phyloP scores from a whole-genome alignment of 2,888 invertebrate species.

The Drosophila quinaria region DNA sequence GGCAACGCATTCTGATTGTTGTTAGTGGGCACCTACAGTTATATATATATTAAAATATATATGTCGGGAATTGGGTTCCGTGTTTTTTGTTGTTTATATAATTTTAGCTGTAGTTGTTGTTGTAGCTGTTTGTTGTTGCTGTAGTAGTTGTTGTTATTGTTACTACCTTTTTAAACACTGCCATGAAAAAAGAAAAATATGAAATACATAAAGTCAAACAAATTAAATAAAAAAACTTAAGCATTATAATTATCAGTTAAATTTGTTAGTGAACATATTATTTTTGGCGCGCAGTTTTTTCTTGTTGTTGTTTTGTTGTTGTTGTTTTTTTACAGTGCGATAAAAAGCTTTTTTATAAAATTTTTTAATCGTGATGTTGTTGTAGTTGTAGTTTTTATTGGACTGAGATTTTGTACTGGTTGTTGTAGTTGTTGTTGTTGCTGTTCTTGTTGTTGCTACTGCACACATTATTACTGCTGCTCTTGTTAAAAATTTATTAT shows the following conservation, averaged over 20 bases:
- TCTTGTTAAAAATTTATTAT: slow-evolving; percentile 39
- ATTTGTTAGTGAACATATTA: slow-evolving; percentile 48
- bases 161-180: slow-evolving; percentile 58
- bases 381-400: slow-evolving; percentile 42
- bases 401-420: slow-evolving; percentile 44
- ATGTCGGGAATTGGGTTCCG: slow-evolving; percentile 15
- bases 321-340: slow-evolving; percentile 43
- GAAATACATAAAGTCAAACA: slow-evolving; percentile 32
- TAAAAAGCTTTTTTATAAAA: slow-evolving; percentile 43
- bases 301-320: slow-evolving; percentile 9
- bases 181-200: slow-evolving; percentile 48
- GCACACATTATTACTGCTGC: slow-evolving; percentile 45
- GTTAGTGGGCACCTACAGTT: slow-evolving; percentile 26
- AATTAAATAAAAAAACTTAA: slow-evolving; percentile 17
- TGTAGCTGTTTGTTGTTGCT: slow-evolving; percentile 35
- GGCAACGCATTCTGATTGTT: slow-evolving; percentile 18
- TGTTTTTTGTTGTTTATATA: slow-evolving; percentile 13
- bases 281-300: slow-evolving; percentile 30
- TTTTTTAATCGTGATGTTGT: slow-evolving; percentile 33
- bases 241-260: slow-evolving; percentile 35
- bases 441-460: slow-evolving; percentile 33
- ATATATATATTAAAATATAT: slow-evolving; percentile 1
- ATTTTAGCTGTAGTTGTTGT: slow-evolving; percentile 23
- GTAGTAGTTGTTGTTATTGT: slow-evolving; percentile 46
- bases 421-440: slow-evolving; percentile 27